Evolutionary conservation across 2,888 invertebrate species (phyloP).

Genomic region (Ommatoiulus sabulosus): DNA sequence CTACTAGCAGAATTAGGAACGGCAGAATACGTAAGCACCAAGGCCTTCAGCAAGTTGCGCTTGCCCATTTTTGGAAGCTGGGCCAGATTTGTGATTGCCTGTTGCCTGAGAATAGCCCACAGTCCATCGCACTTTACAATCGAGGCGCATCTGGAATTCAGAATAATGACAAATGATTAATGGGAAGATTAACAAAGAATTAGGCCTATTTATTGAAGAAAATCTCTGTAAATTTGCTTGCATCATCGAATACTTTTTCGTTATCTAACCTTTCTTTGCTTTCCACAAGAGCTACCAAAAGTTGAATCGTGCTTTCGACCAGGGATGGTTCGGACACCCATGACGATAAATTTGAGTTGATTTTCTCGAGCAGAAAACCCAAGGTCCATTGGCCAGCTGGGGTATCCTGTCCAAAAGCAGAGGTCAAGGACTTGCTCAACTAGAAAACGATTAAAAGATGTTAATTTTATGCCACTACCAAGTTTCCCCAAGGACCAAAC

Average conservation of each 20-base stretch:
- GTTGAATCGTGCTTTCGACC: slow-evolving; percentile 74
- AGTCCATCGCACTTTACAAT: slow-evolving; percentile 73
- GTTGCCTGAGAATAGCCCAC: slow-evolving; percentile 71
- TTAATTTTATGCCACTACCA: neutral
- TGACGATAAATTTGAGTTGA: slow-evolving; percentile 74
- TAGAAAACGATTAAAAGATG: slow-evolving; percentile 64
- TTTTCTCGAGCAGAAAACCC: slow-evolving; percentile 76
- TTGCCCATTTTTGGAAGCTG: slow-evolving; percentile 73
- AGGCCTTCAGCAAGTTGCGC: slow-evolving; percentile 78
- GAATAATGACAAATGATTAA: neutral
- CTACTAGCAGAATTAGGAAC: slow-evolving; percentile 64
- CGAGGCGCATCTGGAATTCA: slow-evolving; percentile 70
- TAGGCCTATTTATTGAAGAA: too few species aligned
- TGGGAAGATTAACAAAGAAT: too few species aligned
- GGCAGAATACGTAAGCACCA: slow-evolving; percentile 76
- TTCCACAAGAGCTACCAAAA: slow-evolving; percentile 73
- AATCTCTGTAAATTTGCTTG: too few species aligned
- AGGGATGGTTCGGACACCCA: slow-evolving; percentile 75
- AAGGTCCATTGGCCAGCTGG: slow-evolving; percentile 75
- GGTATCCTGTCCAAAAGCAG: slow-evolving; percentile 77
- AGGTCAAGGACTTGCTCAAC: slow-evolving; percentile 74
- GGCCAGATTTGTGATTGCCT: slow-evolving; percentile 71
- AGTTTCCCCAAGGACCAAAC: too few species aligned
- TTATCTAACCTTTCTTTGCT: slow-evolving; percentile 69
- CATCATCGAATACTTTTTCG: neutral